phyloP scores from a whole-genome alignment of 2,113 vertebrate species.

The Sorex fumeus region DNA sequence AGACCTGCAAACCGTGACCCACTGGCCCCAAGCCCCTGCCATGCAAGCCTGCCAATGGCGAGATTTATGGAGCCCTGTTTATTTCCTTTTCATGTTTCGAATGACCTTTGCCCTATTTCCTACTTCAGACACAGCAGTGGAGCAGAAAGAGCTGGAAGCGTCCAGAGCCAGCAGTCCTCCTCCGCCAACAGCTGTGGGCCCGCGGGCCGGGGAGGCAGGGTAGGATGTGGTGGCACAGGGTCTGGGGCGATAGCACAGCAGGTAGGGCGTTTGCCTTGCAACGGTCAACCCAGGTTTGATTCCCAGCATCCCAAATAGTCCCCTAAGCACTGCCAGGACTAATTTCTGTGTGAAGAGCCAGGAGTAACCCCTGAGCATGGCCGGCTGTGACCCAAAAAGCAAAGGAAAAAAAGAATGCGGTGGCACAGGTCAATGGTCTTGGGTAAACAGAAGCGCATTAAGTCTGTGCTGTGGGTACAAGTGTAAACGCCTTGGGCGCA shows the following conservation, averaged over 20 bases:
- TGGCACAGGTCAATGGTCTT: too few relatives aligned
- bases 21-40: neutral
- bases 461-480: too few relatives aligned
- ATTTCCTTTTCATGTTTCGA: constrained; percentile 58
- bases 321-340: too few relatives aligned
- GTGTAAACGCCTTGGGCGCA: neutral
- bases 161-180: neutral
- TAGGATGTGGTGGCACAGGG: accelerated
- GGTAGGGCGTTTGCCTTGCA: too few relatives aligned
- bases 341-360: too few relatives aligned
- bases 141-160: constrained; percentile 2
- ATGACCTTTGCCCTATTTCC: constrained; percentile 52
- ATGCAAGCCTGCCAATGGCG: neutral
- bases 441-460: neutral
- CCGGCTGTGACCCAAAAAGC: too few relatives aligned
- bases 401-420: neutral
- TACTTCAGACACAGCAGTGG: constrained; percentile 28
- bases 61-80: constrained; percentile 34
- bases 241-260: too few relatives aligned
- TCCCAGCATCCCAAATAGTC: too few relatives aligned
- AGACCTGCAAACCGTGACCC: neutral
- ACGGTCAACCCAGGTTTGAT: too few relatives aligned
- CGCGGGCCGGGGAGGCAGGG: neutral
- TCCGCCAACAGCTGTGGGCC: constrained; percentile 2
- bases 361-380: too few relatives aligned